Conservation (phyloP, 1,140 invertebrate species). For the Drosophila jambulina region DNA sequence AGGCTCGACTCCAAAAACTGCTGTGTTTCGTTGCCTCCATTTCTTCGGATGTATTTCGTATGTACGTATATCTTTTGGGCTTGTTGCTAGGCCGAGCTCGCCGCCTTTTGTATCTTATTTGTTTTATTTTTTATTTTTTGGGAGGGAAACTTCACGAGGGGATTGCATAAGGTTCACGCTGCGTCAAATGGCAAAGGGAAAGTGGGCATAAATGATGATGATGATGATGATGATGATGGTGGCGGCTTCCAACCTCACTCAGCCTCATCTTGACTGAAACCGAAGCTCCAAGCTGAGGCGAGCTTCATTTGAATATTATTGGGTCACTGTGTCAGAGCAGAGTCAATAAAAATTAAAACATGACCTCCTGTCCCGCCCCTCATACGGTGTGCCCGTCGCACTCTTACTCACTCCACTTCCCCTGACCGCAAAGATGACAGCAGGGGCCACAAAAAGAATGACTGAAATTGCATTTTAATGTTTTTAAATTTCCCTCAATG, state of each 20-base stretch:
- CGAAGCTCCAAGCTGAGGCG: conserved; percentile 2
- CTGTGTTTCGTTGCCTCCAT: conserved; percentile 10
- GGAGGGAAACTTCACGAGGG: conserved; percentile 33
- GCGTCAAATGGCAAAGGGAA: conserved; percentile 54
- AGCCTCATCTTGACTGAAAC: not conserved
- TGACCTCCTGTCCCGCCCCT: conserved; percentile 8
- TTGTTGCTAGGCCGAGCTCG: conserved; percentile 45
- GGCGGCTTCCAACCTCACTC: conserved; percentile 11
- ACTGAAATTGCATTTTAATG: too few species aligned
- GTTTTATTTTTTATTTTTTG: conserved; percentile 4
- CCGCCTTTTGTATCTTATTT: conserved; percentile 2
- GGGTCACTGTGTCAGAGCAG: conserved; percentile 74
- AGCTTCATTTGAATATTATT: conserved; percentile 70
- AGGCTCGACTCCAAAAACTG: conserved; percentile 28
- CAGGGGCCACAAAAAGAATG: not conserved
- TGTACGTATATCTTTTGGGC: not conserved
- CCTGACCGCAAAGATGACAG: conserved; percentile 12
- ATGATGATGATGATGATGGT: not conserved
- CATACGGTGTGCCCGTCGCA: not conserved
- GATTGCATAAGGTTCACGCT: conserved; percentile 43
- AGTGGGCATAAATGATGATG: conserved; percentile 17
- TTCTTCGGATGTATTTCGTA: conserved; percentile 12
- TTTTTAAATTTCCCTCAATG: not conserved
- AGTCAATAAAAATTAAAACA: conserved; percentile 66
- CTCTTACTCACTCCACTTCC: conserved; percentile 18